Evolutionary conservation across 1,140 invertebrate genomes (phyloP), one percentile per base, ranked within the genome.

Genomic region (Drosophila sechellia): DNA sequence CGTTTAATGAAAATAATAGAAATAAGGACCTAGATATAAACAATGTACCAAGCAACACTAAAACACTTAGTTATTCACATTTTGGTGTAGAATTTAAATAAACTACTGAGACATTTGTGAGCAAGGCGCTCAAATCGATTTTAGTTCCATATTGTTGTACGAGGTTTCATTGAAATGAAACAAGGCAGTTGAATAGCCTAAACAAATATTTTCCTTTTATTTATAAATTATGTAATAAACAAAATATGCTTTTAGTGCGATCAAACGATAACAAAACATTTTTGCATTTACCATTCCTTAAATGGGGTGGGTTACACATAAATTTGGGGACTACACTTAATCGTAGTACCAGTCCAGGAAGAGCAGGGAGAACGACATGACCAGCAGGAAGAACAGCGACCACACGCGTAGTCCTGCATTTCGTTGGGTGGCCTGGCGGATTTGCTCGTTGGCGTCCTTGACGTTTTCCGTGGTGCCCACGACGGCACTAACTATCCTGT

Each of bases 301-400:
- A 52, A 46, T 22, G 2, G 20, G 31, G 65, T 50, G 20, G 20
- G 56, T n/a, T 64, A 11, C 40, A 48, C 49, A 65, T 35, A 34
- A 55, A 68, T 50, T 71, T 40, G 48, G 45, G 45, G 34, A 15
- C 40, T 20, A 12, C 22, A 6, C 53, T 95, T 94, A 98, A 89
- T 97, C 96, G 94, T 99, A 99, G 92, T 99, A 99, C 98, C 98
- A 99, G 93, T 99, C 98, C 40, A 99, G 94, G 93, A 99, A 99
- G 15, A 99, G 93, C 43, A 99, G 93, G 2, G 97, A 96, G 92
- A 99, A 98, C 34, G 98, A 98, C 95, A 99, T 97, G 37, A 99
- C 97, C 63, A 99, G 93, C 39, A 99, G 93, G 91, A 99, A 99
- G 92, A 99, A 99, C 37, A 99, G 93, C 68, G 99, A 96, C 94